Evolutionary conservation across 92 coral and sea anemone species (phyloP).

Genomic region (Epizoanthus illoricatus): DNA sequence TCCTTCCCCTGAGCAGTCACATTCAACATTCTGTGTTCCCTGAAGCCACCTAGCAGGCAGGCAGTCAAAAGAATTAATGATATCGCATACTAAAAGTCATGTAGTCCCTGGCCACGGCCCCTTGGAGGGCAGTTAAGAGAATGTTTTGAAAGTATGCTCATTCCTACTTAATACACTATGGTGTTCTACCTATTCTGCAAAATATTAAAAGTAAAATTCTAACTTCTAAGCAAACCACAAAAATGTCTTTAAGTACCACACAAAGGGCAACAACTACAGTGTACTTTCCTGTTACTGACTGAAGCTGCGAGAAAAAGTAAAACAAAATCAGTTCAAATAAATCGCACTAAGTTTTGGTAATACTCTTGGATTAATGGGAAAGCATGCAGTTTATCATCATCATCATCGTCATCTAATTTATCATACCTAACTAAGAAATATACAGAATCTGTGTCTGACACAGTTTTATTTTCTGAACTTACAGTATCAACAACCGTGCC

Average conservation of each 20-base stretch:
- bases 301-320: conserved; percentile 7
- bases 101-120: conserved; percentile 30
- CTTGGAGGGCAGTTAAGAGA: conserved; percentile 1
- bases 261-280: conserved; percentile 34
- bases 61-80: conserved; percentile 12
- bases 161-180: neutral
- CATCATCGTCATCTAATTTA: conserved; percentile 3
- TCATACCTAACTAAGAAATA: conserved; percentile 21
- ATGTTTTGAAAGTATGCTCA: neutral
- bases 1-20: conserved; percentile 23
- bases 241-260: conserved; percentile 9
- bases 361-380: conserved; percentile 32
- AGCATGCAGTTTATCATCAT: conserved; percentile 16
- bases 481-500: conserved; percentile 25
- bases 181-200: neutral
- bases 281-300: neutral
- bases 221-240: neutral
- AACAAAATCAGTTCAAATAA: neutral
- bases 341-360: conserved; percentile 3
- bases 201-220: neutral
- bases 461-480: neutral
- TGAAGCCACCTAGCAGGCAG: conserved; percentile 34
- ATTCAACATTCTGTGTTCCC: conserved; percentile 38
- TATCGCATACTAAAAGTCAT: neutral
- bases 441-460: neutral